Evolutionary conservation across 2,888 invertebrate species (phyloP), one percentile per base, ranked within the genome.

Genomic region (Athripsodes cinereus): DNA sequence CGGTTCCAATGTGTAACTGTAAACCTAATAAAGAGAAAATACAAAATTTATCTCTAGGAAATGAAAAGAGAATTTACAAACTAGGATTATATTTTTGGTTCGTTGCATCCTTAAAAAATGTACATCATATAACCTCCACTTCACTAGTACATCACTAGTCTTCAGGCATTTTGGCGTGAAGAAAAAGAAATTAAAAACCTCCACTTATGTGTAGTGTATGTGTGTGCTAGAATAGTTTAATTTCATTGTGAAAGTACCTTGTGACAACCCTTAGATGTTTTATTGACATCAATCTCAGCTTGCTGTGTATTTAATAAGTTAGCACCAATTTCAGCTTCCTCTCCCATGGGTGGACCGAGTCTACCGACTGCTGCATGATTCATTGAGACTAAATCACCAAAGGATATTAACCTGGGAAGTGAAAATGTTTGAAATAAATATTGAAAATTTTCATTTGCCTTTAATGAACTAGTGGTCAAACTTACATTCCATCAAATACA

Each of bases 401-500:
- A 84, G 63, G 79, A 77, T 10, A 89, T 66, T 16, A 86, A 73
- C 62, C 86, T 87, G 68, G 70, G 10, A 26, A 26, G 26, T 26
- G 26, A 26, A 26, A 67, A 61, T 26, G 3, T 10, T 6, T 26
- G 26, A 26, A 26, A 40, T 40, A 8, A 40, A 16, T 40, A 40
- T n/a, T 40, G 13, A 40, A 40, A 3, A 8, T 13, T n/a, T 40
- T 40, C 3, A 13, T 26, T 26, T 40, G 40, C 5, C 40, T 5
- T 8, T 13, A 40, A 13, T 8, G 26, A 26, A 26, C 3, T 26
- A 10, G 3, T 26, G 10, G 26, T 26, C 10, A 10, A 2, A 47
- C 86, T 82, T 71, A 90, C 91, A 81, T 79, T 40, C 86, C 84
- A 68, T 92, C 90, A 61, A 93, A 85, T 55, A 92, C 87, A 19